Base-by-base conservation (phyloP, 1,140 invertebrate genomes). In the Pogonomyrmex californicus region DNA sequence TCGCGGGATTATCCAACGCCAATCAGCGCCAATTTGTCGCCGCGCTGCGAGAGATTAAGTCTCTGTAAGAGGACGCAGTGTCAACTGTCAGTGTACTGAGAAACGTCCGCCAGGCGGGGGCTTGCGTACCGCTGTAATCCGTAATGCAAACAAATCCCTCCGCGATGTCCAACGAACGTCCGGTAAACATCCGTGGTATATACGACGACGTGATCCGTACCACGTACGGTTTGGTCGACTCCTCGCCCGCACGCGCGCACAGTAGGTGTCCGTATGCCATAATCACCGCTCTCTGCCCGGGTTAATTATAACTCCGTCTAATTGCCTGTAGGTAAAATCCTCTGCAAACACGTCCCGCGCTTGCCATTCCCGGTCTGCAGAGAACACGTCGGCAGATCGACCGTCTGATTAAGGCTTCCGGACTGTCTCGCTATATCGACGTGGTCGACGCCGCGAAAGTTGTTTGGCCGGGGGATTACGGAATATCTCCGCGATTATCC, bases 91-190 rank as follows among this genome's bases (percentile, higher is more conserved):
- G 86, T 70, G 60, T 77, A 88, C 86, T 51, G 41, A 85, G 75
- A 86, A 77, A 89, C 47, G 88, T 75, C 51, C 70, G 49, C 36
- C 23, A 9, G 49, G 14, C 66, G 66, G n/a, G 51, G 54, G 75
- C 79, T 85, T 85, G 79, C 58, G 68, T 71, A 85, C 79, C 85
- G 70, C 86, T 88, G 90, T 92, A 91, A 92, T 92, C 92, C 89
- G 83, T 70, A 92, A 86, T 85, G 79, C 90, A 92, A 92, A 92
- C 91, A 91, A 92, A 92, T 91, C 91, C 91, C 87, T 82, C 62
- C 51, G 62, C 65, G 82, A 87, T 89, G 88, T 90, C 86, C 77
- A 65, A 86, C 56, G 77, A 76, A 81, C 86, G 70, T 91, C 78
- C 85, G 56, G 87, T 78, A 89, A 89, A 89, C 86, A 88, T 44